These are phyloP conservation scores for Steinernema carpocapsae DNA, from an alignment of 2,888 invertebrate species.

Conservation along the genomic window DNA sequence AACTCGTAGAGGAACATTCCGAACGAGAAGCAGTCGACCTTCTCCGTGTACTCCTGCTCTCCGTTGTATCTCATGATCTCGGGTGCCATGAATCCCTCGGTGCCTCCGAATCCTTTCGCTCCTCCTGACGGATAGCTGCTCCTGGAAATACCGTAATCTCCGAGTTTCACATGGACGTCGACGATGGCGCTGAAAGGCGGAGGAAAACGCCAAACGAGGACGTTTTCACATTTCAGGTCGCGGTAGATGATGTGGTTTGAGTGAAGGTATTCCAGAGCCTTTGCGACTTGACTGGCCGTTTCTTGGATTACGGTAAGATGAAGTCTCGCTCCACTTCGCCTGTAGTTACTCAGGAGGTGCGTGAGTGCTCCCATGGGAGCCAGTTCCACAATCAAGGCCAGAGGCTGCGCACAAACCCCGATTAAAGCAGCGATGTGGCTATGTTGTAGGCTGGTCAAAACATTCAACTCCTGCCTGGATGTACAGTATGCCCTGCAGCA, in stretches of 20 bases:
- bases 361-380: slow-evolving; percentile 92
- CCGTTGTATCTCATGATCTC: slow-evolving; percentile 98
- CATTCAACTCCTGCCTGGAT: slow-evolving; percentile 83
- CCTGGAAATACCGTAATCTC: slow-evolving; percentile 80
- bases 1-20: slow-evolving; percentile 98
- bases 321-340: slow-evolving; percentile 82
- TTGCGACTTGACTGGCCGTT: slow-evolving; percentile 82
- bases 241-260: slow-evolving; percentile 87
- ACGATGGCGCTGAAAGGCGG: slow-evolving; percentile 74
- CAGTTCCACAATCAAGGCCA: slow-evolving; percentile 85
- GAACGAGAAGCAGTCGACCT: slow-evolving; percentile 97
- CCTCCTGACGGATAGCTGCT: slow-evolving; percentile 69
- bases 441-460: slow-evolving; percentile 84
- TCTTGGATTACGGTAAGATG: slow-evolving; percentile 83
- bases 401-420: slow-evolving; percentile 83
- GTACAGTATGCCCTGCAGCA: slow-evolving; percentile 95
- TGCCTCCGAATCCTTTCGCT: slow-evolving; percentile 88
- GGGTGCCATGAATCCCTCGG: slow-evolving; percentile 98
- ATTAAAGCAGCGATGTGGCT: slow-evolving; percentile 73
- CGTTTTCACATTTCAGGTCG: slow-evolving; percentile 86
- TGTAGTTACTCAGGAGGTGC: slow-evolving; percentile 81
- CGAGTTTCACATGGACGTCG: slow-evolving; percentile 80
- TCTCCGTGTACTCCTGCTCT: slow-evolving; percentile 97
- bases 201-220: slow-evolving; percentile 95
- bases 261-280: slow-evolving; percentile 93